phyloP scores from a whole-genome alignment of 1,140 invertebrate species.

The Cherax destructor region DNA sequence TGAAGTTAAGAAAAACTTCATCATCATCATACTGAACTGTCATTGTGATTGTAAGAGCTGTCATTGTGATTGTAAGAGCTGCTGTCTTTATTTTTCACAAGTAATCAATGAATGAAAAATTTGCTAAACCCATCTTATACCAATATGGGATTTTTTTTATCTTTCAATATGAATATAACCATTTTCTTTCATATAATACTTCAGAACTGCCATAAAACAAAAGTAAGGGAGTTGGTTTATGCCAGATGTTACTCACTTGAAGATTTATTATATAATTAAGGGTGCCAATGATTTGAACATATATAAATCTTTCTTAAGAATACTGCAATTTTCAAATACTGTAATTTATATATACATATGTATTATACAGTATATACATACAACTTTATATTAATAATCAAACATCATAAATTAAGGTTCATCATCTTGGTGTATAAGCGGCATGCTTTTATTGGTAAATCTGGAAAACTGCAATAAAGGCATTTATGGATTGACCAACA shows the following conservation, averaged over 20 bases:
- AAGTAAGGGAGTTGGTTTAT: not conserved
- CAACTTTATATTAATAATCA: not conserved
- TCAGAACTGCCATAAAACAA: constrained; percentile 4
- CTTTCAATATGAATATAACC: not conserved
- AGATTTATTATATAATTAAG: constrained; percentile 1
- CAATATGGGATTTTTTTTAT: not conserved
- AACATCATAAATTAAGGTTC: not conserved
- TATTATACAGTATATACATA: not conserved
- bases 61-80: too few species aligned
- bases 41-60: too few species aligned
- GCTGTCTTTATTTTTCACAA: too few species aligned
- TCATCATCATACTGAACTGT: too few species aligned
- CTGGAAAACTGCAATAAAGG: not conserved
- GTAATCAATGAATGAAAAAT: too few species aligned
- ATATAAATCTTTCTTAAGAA: not conserved
- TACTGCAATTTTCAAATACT: not conserved
- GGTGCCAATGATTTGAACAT: not conserved
- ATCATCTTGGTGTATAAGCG: not conserved
- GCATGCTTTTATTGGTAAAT: not conserved
- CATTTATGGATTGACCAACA: not conserved
- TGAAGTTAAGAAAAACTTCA: too few species aligned
- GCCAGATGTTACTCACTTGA: not conserved
- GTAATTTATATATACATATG: too few species aligned
- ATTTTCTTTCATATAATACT: not conserved
- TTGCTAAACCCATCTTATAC: too few species aligned